Evolutionary conservation across 2,888 invertebrate species (phyloP).

Genomic region (Parnassius glacialis): DNA sequence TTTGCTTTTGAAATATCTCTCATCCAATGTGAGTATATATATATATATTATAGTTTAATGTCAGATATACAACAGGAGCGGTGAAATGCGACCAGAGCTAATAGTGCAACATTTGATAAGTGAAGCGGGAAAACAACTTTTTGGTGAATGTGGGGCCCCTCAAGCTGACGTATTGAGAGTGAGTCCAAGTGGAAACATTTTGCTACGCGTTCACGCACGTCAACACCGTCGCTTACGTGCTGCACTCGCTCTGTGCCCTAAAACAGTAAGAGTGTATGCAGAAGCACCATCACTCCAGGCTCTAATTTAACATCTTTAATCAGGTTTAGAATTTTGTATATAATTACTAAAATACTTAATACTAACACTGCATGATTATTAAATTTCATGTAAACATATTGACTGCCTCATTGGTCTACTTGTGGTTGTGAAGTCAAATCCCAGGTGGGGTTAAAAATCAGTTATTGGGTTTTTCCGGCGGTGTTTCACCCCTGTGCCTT

Average conservation of each 20-base stretch:
- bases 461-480: too few relatives aligned
- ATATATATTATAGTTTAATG: background rate
- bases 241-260: constrained; percentile 38
- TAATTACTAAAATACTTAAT: background rate
- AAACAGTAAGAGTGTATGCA: constrained; percentile 30
- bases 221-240: constrained; percentile 38
- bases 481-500: too few relatives aligned
- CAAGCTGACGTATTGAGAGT: constrained; percentile 46
- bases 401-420: too few relatives aligned
- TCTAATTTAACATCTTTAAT: constrained; percentile 24
- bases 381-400: too few relatives aligned
- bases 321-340: background rate
- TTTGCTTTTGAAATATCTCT: background rate
- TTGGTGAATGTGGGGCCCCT: constrained; percentile 45
- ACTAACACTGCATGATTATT: too few relatives aligned
- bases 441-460: too few relatives aligned
- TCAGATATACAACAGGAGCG: constrained; percentile 26
- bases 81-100: constrained; percentile 31
- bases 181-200: constrained; percentile 27
- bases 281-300: constrained; percentile 44
- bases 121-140: constrained; percentile 36
- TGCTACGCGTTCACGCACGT: constrained; percentile 76
- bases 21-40: constrained; percentile 14
- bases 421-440: too few relatives aligned
- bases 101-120: constrained; percentile 38